Percentiles rank a stretch among this genome's conserved stretches.
Conservation (phyloP, 2,797 vertebrate species). For the Sebastes itinus region DNA sequence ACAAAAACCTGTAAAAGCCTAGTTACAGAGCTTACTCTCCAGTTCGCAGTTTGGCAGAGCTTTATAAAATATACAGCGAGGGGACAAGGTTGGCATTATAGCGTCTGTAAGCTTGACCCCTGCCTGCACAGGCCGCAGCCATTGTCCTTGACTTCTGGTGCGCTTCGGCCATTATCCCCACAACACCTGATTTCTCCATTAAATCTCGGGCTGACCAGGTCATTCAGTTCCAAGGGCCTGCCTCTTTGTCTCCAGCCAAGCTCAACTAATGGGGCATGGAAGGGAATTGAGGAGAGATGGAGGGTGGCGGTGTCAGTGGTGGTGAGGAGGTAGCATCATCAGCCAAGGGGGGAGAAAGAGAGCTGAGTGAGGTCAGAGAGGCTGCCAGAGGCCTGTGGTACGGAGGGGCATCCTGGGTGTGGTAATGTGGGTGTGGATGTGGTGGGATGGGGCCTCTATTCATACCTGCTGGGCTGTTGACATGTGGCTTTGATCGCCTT, state of each 20-base stretch:
- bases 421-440: constrained; percentile 50
- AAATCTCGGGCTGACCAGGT: constrained; percentile 96
- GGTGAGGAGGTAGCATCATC: constrained; percentile 77
- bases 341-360: constrained; percentile 77
- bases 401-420: constrained; percentile 53
- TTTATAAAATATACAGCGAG: constrained; percentile 76
- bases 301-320: constrained; percentile 83
- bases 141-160: constrained; percentile 93
- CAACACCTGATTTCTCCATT: constrained; percentile 95
- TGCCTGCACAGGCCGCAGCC: constrained; percentile 82
- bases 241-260: constrained; percentile 96
- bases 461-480: constrained; percentile 91
- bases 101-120: constrained; percentile 78
- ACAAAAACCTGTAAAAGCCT: constrained; percentile 74
- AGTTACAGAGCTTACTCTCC: constrained; percentile 51
- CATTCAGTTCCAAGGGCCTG: constrained; percentile 94
- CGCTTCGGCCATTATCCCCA: constrained; percentile 88
- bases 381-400: constrained; percentile 63
- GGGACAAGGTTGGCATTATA: constrained; percentile 78
- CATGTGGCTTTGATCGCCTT: constrained; percentile 89
- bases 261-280: constrained; percentile 93
- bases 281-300: constrained; percentile 75
- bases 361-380: constrained; percentile 64
- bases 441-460: constrained; percentile 75
- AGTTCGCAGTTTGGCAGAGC: constrained; percentile 60